phyloP scores from a whole-genome alignment of 1,140 invertebrate species.

The Coptotermes formosanus region DNA sequence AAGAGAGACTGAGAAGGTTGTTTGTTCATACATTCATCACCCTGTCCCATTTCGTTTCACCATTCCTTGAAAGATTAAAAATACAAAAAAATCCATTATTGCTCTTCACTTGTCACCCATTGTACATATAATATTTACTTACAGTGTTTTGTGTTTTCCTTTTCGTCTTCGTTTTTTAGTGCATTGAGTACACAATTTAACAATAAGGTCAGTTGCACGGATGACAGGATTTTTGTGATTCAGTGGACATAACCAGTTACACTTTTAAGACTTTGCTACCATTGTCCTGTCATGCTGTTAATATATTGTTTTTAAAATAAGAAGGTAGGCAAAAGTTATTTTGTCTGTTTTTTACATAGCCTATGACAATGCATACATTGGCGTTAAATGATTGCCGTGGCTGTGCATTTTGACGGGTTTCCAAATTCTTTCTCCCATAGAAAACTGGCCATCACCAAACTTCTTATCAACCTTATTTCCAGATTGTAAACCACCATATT shows the following conservation, averaged over 20 bases:
- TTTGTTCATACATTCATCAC: conserved; percentile 52
- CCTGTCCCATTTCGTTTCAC: conserved; percentile 36
- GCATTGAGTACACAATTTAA: background rate
- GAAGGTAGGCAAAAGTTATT: background rate
- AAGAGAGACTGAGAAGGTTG: conserved; percentile 42
- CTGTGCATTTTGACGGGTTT: conserved; percentile 3
- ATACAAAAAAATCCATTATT: background rate
- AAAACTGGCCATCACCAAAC: conserved; percentile 4
- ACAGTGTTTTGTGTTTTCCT: conserved; percentile 9
- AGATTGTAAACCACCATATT: background rate
- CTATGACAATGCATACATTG: background rate
- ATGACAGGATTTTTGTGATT: background rate
- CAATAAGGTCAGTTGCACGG: background rate
- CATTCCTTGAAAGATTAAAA: conserved; percentile 20
- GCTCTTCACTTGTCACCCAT: background rate
- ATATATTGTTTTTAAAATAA: conserved; percentile 12
- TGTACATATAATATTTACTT: conserved; percentile 30
- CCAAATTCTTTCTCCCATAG: background rate
- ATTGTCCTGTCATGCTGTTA: background rate
- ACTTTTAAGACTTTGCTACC: background rate
- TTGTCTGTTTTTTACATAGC: background rate
- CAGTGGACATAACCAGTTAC: background rate
- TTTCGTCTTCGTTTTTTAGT: background rate
- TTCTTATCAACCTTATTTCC: background rate
- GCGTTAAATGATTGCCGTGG: background rate